Base-by-base conservation (phyloP, 2,797 vertebrate species). In the Labroides dimidiatus region DNA sequence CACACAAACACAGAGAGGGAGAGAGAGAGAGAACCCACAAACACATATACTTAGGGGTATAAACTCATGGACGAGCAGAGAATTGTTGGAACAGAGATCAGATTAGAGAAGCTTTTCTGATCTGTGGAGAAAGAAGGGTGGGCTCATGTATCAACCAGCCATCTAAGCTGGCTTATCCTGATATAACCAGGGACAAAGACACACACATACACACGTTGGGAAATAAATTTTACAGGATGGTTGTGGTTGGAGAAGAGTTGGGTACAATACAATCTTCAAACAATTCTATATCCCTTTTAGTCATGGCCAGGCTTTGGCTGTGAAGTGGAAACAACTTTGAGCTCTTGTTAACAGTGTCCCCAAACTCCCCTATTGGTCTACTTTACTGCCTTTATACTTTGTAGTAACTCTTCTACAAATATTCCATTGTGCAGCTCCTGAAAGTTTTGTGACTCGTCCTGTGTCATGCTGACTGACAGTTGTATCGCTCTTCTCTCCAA, bases 41-140 rank as follows among this genome's bases (percentile, higher is more conserved):
- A 57, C 37, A 64, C 45, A 57, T 10, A 80, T 2, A 80, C 65
- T 53, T 64, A 57, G 54, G 73, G 69, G 75, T 76, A 81, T 82
- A 86, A 91, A 90, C 77, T 86, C 75, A 82, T 81, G 83, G 81
- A 76, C 59, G 65, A 87, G 80, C 64, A 39, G 78, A 86, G 84
- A 92, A 91, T 84, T 80, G 85, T 87, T 82, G 87, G 78, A 86
- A 86, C 87, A 77, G 73, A 91, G 89, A 94, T 93, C 87, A 94
- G 91, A 93, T 94, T 93, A 93, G 77, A 81, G 77, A 79, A 80
- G 88, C 89, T 92, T 90, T 90, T 88, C 82, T 89, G 84, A 91
- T 92, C 85, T 81, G 76, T 84, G 66, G 88, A 84, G 89, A 90
- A 89, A 91, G 87, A 92, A 93, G 86, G 80, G 76, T 78, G 73